phyloP scores from a whole-genome alignment of 2,888 invertebrate species.

The Mythimna impura region DNA sequence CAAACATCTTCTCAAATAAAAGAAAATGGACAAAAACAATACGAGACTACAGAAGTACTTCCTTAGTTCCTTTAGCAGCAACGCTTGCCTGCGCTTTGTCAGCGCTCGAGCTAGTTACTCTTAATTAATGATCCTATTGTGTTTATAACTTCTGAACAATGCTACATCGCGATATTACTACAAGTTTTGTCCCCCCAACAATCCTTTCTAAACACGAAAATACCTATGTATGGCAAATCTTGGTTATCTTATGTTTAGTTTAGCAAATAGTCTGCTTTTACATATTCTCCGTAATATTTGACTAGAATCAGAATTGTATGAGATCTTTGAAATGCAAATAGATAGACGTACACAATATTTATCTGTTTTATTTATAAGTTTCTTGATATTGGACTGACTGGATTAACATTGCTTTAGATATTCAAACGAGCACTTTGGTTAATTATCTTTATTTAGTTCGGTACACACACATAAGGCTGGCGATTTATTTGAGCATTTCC shows the following conservation, averaged over 20 bases:
- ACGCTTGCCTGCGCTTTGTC: slow-evolving; percentile 53
- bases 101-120: slow-evolving; percentile 45
- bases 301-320: slow-evolving; percentile 49
- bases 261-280: slow-evolving; percentile 53
- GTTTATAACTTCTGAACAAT: slow-evolving; percentile 53
- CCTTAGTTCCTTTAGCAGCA: slow-evolving; percentile 33
- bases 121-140: slow-evolving; percentile 58
- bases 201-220: slow-evolving; percentile 27
- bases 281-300: slow-evolving; percentile 55
- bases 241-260: slow-evolving; percentile 51
- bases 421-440: slow-evolving; percentile 26
- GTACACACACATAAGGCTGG: slow-evolving; percentile 27
- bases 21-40: slow-evolving; percentile 58
- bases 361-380: slow-evolving; percentile 26
- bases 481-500: slow-evolving; percentile 79
- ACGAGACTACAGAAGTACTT: slow-evolving; percentile 41
- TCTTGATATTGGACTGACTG: slow-evolving; percentile 22
- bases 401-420: slow-evolving; percentile 23
- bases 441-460: slow-evolving; percentile 39
- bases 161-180: slow-evolving; percentile 37
- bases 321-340: slow-evolving; percentile 52
- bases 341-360: slow-evolving; percentile 36
- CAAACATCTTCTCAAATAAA: slow-evolving; percentile 55
- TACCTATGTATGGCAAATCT: slow-evolving; percentile 38
- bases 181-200: slow-evolving; percentile 29